A percentile compares a stretch with the other conserved stretches of the same genome.
Evolutionary conservation across 2,113 vertebrate genomes (phyloP).

Genomic region (Carassius auratus): DNA sequence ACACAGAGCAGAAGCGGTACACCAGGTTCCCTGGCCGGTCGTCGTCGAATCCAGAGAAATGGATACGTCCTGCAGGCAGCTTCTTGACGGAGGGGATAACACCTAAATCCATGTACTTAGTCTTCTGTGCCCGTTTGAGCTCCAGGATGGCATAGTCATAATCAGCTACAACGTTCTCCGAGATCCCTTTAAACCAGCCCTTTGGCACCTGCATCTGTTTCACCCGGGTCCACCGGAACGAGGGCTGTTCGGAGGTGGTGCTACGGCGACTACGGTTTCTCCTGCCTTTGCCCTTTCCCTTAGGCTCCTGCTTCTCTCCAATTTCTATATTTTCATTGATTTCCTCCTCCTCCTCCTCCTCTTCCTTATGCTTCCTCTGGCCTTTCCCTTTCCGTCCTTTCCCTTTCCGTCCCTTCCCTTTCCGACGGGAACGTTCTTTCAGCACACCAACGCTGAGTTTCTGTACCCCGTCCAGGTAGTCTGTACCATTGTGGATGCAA

Average conservation of each 20-base stretch:
- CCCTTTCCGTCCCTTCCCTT: conserved; percentile 68
- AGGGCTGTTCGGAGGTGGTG: conserved; percentile 73
- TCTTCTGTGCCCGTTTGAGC: conserved; percentile 87
- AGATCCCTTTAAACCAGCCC: conserved; percentile 87
- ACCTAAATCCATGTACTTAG: conserved; percentile 90
- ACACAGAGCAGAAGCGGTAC: conserved; percentile 94
- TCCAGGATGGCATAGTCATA: conserved; percentile 94
- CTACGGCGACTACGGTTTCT: conserved; percentile 70
- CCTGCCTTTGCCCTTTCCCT: conserved; percentile 65
- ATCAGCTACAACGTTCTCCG: conserved; percentile 80
- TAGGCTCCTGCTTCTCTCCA: conserved; percentile 54
- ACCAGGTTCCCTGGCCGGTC: conserved; percentile 88
- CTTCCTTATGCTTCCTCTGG: conserved; percentile 65
- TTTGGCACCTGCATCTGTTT: conserved; percentile 90
- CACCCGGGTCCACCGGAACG: conserved; percentile 94
- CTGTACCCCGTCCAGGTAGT: conserved; percentile 85
- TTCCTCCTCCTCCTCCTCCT: conserved; percentile 36
- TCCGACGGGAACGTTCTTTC: conserved; percentile 81
- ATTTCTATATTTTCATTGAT: conserved; percentile 60
- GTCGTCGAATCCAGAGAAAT: conserved; percentile 95
- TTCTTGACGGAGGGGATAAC: conserved; percentile 85
- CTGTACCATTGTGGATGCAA: conserved; percentile 89
- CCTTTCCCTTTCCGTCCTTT: conserved; percentile 67
- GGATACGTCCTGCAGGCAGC: conserved; percentile 89
- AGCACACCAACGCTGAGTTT: conserved; percentile 89